A percentile compares a stretch with the other conserved stretches of the same genome.
phyloP scores from a whole-genome alignment of 2,113 vertebrate genomes.

The Mastomys natalensis region DNA sequence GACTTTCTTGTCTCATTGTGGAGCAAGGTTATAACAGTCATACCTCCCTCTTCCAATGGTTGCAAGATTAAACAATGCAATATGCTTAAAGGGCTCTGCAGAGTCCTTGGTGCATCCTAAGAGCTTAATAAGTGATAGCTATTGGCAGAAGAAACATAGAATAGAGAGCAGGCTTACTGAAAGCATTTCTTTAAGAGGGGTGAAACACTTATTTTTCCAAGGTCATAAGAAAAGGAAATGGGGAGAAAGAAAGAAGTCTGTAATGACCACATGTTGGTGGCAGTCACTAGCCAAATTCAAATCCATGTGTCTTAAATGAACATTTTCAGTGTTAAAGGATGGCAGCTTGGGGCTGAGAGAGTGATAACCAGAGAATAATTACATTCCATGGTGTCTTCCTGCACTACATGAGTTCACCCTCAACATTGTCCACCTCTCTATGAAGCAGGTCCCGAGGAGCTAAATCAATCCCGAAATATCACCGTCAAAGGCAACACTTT shows the following conservation, averaged over 20 bases:
- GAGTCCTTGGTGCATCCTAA: neutral
- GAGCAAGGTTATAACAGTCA: neutral
- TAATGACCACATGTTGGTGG: slow-evolving; percentile 1
- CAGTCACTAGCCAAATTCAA: slow-evolving; percentile 40
- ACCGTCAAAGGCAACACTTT: neutral
- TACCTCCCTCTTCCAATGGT: neutral
- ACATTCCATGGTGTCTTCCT: neutral
- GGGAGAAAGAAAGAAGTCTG: slow-evolving; percentile 28
- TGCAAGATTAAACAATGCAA: slow-evolving; percentile 44
- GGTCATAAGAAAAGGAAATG: slow-evolving; percentile 28
- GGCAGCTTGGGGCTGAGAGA: slow-evolving; percentile 23
- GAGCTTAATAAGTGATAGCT: slow-evolving; percentile 49
- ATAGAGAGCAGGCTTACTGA: neutral
- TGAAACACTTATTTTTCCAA: slow-evolving; percentile 51
- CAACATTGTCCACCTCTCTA: neutral
- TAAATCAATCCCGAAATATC: neutral
- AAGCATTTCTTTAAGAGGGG: slow-evolving; percentile 25
- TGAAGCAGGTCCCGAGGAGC: neutral
- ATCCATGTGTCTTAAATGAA: neutral
- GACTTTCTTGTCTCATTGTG: slow-evolving; percentile 30
- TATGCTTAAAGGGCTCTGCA: slow-evolving; percentile 26
- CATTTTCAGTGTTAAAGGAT: slow-evolving; percentile 59
- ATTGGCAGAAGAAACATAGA: neutral
- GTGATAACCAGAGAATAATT: slow-evolving; percentile 50
- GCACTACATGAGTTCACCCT: neutral